A percentile compares a stretch with the other conserved stretches of the same genome.
These are phyloP conservation scores for Apogon hyalosoma DNA, from an alignment of 2,797 vertebrate species.

Conservation along the genomic window DNA sequence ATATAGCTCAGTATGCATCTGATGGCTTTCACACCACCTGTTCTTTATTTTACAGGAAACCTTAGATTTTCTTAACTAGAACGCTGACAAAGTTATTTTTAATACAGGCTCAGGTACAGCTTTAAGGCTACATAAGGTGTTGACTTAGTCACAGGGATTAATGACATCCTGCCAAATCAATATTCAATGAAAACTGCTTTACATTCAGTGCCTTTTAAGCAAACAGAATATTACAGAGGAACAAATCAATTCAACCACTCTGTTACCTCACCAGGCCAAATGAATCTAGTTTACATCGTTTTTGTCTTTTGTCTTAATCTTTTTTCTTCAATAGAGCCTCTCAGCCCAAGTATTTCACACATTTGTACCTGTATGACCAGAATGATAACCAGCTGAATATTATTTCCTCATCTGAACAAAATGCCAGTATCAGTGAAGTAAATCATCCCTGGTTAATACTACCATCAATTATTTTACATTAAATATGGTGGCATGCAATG, in stretches of 20 bases:
- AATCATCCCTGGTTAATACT: too few species aligned
- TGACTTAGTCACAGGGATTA: conserved; percentile 27
- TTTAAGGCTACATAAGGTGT: conserved; percentile 9
- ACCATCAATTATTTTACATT: too few species aligned
- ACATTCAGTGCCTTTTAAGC: neutral
- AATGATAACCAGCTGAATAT: too few species aligned
- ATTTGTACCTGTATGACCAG: too few species aligned
- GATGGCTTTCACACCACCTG: neutral
- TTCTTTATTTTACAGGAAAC: neutral
- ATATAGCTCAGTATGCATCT: neutral
- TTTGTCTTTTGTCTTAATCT: too few species aligned
- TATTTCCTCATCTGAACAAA: too few species aligned
- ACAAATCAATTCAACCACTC: neutral
- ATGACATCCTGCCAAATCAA: neutral
- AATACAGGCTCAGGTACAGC: conserved; percentile 9
- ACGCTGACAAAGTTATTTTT: neutral
- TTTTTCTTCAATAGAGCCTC: too few species aligned
- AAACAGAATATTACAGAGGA: conserved; percentile 4
- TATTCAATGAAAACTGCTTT: conserved; percentile 11
- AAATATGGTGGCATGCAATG: too few species aligned
- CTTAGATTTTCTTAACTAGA: neutral
- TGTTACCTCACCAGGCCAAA: too few species aligned
- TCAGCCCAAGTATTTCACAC: too few species aligned
- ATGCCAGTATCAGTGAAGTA: too few species aligned
- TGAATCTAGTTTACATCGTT: too few species aligned